These are phyloP conservation scores for Bradypodion pumilum DNA, from an alignment of 2,797 vertebrate genomes.

Conservation along the genomic window DNA sequence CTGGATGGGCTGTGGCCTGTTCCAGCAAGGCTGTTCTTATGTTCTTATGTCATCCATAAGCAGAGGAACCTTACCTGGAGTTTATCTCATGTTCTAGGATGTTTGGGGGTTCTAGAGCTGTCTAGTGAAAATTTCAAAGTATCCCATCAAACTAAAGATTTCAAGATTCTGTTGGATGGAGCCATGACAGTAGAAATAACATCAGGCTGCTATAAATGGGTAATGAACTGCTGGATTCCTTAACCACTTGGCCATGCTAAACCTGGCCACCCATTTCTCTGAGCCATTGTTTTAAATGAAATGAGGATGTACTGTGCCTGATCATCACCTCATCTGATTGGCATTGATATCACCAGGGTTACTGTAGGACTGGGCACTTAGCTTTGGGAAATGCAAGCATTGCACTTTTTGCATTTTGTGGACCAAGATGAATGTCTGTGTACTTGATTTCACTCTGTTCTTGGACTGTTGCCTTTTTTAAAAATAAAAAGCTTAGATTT, in stretches of 20 bases:
- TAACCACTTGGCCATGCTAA: background rate
- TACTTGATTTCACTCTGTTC: background rate
- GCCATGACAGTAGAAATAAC: no score
- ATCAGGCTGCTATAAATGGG: background rate
- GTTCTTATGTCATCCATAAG: background rate
- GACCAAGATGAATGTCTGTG: fast-evolving
- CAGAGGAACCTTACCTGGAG: background rate
- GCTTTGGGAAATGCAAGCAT: background rate
- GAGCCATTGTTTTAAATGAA: background rate
- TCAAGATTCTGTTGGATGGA: no score
- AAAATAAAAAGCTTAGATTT: slow-evolving; percentile 23
- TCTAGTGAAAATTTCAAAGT: no score
- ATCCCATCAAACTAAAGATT: no score
- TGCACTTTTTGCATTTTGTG: slow-evolving; percentile 1
- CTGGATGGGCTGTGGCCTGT: no score
- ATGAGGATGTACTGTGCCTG: no score
- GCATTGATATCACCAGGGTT: background rate
- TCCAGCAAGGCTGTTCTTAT: no score
- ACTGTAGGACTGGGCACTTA: background rate
- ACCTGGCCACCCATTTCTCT: background rate
- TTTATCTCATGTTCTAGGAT: no score
- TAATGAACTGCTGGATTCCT: no score
- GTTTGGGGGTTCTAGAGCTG: no score
- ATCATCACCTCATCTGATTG: background rate
- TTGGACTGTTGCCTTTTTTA: background rate